Conservation (phyloP, 2,113 vertebrate species). For the Mesoclemmys tuberculata region DNA sequence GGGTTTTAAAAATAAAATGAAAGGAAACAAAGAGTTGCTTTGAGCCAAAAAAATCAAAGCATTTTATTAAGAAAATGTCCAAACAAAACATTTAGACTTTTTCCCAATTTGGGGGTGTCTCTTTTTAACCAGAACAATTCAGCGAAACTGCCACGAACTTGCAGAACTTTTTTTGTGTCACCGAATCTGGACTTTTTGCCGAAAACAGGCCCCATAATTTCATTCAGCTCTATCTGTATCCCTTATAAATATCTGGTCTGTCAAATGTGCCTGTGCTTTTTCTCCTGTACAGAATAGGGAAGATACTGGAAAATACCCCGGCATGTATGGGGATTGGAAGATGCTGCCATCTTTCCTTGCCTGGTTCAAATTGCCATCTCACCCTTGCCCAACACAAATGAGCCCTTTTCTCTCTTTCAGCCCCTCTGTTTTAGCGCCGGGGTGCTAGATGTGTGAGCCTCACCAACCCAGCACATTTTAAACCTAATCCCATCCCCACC, state of each 20-base stretch:
- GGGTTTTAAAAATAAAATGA: not conserved
- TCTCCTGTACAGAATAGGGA: fast-evolving
- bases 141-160: not conserved
- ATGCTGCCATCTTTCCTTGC: not conserved
- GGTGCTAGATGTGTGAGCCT: not conserved
- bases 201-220: not conserved
- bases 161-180: not conserved
- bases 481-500: not conserved
- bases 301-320: fast-evolving
- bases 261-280: not conserved
- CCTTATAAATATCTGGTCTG: not conserved
- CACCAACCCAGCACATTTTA: not conserved
- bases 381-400: no score
- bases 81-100: not conserved
- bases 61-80: not conserved
- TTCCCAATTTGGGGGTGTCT: not conserved
- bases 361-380: not conserved
- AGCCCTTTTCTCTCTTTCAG: not conserved
- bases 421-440: not conserved
- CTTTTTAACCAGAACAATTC: not conserved
- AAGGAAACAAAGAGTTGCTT: not conserved
- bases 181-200: not conserved
- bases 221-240: not conserved
- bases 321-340: not conserved
- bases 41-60: not conserved